Base-by-base conservation (phyloP, 2,888 invertebrate genomes). In the Brachyptera risi region DNA sequence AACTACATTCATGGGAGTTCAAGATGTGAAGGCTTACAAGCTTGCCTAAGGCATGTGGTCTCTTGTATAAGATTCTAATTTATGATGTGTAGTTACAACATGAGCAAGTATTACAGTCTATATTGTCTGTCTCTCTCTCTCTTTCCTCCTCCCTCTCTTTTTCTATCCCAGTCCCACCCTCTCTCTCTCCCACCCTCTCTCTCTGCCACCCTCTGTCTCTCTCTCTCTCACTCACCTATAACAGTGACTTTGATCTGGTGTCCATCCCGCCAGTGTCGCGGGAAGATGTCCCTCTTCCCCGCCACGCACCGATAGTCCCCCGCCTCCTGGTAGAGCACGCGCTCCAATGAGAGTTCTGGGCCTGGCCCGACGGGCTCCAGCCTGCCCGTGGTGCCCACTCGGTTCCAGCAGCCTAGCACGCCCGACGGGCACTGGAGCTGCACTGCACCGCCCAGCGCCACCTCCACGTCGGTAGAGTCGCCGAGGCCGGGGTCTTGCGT, bases 361-460 rank as follows among this genome's bases (percentile, higher is more conserved):
- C 79, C 78, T 7, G 74, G 69, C 5, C 79, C 79, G n/a, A 78
- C 74, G 1, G 80, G 79, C 62, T 79, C 78, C 69, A 80, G 74
- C 68, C 58, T 74, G 5, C 71, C 71, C 15, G 35, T 70, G 24
- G 68, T 69, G 9, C 70, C 70, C 21, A 71, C 76, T 42, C 77
- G 75, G 63, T 74, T 75, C 79, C 79, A 79, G 66, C 79, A 78
- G 35, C 75, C 75, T 27, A 71, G 76, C 68, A 71, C 77, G 83
- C 88, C 89, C 76, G 87, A 86, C 59, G 89, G 88, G 73, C 93
- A 94, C 70, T 92, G 89, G 44, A 93, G 78, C 66, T 91, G 91
- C 38, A 92, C 90, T 54, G 90, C 90, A 5, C 92, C 92, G 4
- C 93, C 93, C 21, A 93, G 79, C 59, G 90, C 88, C 42, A 92